phyloP scores from a whole-genome alignment of 2,888 invertebrate species.

The Cheilosia pagana region DNA sequence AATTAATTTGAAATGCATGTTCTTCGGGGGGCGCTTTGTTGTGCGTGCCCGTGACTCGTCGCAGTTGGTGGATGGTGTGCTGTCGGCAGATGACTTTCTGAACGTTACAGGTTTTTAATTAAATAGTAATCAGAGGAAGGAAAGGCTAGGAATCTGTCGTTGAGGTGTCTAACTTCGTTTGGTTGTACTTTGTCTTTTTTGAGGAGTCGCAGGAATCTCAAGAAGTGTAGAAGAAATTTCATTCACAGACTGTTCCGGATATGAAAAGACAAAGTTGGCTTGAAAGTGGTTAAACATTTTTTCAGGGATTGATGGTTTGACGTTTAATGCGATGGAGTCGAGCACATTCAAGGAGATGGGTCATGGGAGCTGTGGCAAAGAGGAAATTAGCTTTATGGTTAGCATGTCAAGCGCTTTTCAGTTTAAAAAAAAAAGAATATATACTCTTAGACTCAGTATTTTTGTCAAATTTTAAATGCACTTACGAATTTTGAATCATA shows the following conservation, averaged over 20 bases:
- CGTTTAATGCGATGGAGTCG: neutral
- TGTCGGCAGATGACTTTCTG: constrained; percentile 67
- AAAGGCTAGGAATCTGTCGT: constrained; percentile 36
- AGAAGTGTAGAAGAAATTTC: constrained; percentile 42
- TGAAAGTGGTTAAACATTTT: neutral
- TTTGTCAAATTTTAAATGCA: no score
- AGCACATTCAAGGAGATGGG: neutral
- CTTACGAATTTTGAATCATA: no score
- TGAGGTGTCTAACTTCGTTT: constrained; percentile 32
- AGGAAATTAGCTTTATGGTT: no score
- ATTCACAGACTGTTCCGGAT: neutral
- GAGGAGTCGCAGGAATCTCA: constrained; percentile 21
- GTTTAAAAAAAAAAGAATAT: no score
- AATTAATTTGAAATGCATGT: constrained; percentile 71
- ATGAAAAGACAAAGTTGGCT: neutral
- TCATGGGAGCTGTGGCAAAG: no score
- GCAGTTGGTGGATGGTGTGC: constrained; percentile 20
- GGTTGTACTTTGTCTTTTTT: neutral
- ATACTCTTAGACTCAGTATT: no score
- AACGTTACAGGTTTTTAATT: constrained; percentile 72
- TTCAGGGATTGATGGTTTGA: neutral
- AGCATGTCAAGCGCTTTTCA: no score
- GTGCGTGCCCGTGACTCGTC: constrained; percentile 24
- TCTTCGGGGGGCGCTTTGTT: constrained; percentile 32
- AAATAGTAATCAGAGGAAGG: constrained; percentile 65